Evolutionary conservation across 2,113 vertebrate genomes (phyloP), one percentile per base, ranked within the genome.

Genomic region (Phasianus colchicus): DNA sequence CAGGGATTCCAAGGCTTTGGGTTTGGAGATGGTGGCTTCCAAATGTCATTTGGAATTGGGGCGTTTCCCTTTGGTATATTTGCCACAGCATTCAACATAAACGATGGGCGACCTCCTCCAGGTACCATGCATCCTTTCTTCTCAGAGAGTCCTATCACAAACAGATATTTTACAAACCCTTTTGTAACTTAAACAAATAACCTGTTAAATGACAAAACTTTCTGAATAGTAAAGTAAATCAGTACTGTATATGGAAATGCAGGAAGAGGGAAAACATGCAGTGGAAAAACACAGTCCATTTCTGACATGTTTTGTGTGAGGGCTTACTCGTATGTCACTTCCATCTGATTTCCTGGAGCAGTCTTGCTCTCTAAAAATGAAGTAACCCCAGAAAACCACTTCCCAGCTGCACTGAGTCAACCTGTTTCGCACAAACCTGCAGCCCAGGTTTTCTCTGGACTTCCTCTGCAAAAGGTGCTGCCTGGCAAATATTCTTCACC

Each of bases 21-120:
- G 27, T 99, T 99, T 95, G 99, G 99, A 3, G 99, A 99, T 94
- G 99, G 99, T 25, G 99, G 99, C 65, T 99, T 99, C 96, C 99
- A 99, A 94, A 99, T 99, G 99, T 99, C 99, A 0, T 99, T 99
- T 47, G 99, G 99, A 86, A 99, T 99, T 22, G 99, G 99, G 29
- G 99, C 99, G 0, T 99, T 99, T 98, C 99, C 99, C 10, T 99
- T 99, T 92, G 99, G 99, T 73, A 99, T 99, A 97, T 99, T 99
- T 91, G 99, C 99, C 12, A 99, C 99, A 90, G 99, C 99, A 3
- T 99, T 99, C 96, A 99, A 99, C 97, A 99, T 99, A 96, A 99
- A 99, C 0, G 99, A 99, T 0, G 99, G 99, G 22, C 97, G 99
- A 84, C 99, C 99, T 64, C 99, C 99, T 74, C 99, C 99, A 98